A percentile compares a stretch with the other conserved stretches of the same genome.
These are phyloP conservation scores for Xylophagus ater DNA, from an alignment of 2,888 invertebrate genomes.

Conservation along the genomic window DNA sequence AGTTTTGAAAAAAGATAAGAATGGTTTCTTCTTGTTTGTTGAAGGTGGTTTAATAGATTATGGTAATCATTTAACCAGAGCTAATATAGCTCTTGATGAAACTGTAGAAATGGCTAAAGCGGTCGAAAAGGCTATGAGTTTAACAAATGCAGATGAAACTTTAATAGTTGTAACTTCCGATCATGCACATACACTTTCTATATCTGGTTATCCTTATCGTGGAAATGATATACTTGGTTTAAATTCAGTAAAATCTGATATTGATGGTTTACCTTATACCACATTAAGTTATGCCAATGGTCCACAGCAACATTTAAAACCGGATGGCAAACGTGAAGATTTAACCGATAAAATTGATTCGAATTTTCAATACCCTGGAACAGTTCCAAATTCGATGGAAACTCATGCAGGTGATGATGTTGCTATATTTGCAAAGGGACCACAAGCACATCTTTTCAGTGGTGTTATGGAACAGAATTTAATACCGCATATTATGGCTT, in stretches of 20 bases:
- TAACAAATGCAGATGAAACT: constrained; percentile 56
- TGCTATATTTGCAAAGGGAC: no score
- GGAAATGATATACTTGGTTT: constrained; percentile 43
- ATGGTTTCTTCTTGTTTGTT: constrained; percentile 52
- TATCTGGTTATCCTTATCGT: constrained; percentile 55
- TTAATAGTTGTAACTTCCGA: constrained; percentile 68
- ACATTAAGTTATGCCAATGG: constrained; percentile 67
- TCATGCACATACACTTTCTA: constrained; percentile 66
- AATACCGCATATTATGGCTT: no score
- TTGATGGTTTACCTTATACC: constrained; percentile 47
- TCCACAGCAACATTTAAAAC: constrained; percentile 34
- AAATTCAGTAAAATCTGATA: no score
- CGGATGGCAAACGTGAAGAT: constrained; percentile 24
- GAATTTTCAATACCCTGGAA: no score
- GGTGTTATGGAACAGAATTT: no score
- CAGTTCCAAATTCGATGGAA: no score
- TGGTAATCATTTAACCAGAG: constrained; percentile 59
- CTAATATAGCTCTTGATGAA: constrained; percentile 62
- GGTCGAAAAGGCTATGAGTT: constrained; percentile 45
- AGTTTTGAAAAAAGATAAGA: constrained; percentile 43
- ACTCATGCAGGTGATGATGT: no score
- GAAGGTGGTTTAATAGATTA: constrained; percentile 63
- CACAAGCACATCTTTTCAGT: no score
- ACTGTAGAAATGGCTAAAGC: constrained; percentile 65
- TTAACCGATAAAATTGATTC: constrained; percentile 1